A percentile compares a stretch with the other conserved stretches of the same genome.
phyloP scores from a whole-genome alignment of 2,888 invertebrate species.

The Julus scandinavius region DNA sequence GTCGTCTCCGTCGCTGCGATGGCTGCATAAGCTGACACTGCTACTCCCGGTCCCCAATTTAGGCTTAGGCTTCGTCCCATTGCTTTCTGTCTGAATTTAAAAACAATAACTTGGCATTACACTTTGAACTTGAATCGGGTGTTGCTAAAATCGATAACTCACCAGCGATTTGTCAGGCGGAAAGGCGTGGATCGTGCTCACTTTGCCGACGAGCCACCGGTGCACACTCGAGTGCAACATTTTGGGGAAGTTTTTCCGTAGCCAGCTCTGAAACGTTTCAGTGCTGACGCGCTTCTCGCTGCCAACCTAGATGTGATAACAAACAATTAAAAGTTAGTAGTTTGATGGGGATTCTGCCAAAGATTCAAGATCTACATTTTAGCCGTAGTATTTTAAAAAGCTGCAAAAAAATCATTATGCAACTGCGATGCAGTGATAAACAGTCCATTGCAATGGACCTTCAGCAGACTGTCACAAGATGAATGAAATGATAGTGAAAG shows the following conservation, averaged over 20 bases:
- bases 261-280: conserved; percentile 39
- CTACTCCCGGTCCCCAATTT: background rate
- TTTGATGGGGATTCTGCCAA: no score
- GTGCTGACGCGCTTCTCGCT: conserved; percentile 17
- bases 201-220: conserved; percentile 53
- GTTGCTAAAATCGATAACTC: background rate
- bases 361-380: no score
- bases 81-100: background rate
- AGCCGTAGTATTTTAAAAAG: no score
- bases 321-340: background rate
- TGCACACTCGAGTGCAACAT: conserved; percentile 54
- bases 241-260: conserved; percentile 51
- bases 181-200: conserved; percentile 23
- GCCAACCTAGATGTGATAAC: conserved; percentile 31
- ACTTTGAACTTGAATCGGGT: conserved; percentile 5
- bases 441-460: no score
- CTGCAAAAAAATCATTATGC: no score
- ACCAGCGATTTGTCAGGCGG: conserved; percentile 2
- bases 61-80: background rate
- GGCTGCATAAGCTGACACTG: background rate
- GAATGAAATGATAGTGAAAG: no score
- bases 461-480: no score
- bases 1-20: conserved; percentile 48
- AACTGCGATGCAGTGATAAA: no score
- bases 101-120: background rate